A percentile compares a stretch with the other conserved stretches of the same genome.
These are phyloP conservation scores for Sminthurinus aureus DNA, from an alignment of 2,888 invertebrate species.

Conservation along the genomic window DNA sequence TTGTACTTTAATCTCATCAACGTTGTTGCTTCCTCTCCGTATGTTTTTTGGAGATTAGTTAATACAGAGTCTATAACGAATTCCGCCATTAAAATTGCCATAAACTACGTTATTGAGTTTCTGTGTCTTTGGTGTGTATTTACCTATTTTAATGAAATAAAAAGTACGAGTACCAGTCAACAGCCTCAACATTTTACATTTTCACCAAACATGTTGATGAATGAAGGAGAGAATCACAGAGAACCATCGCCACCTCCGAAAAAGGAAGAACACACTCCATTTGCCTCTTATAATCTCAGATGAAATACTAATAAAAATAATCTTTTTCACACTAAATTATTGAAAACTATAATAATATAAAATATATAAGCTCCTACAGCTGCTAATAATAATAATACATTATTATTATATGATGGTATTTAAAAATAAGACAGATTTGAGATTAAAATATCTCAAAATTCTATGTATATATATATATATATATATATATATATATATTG, in stretches of 20 bases:
- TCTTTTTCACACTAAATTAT: background rate
- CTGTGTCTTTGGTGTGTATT: slow-evolving; percentile 38
- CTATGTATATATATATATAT: no score
- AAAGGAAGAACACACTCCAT: slow-evolving; percentile 32
- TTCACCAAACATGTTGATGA: slow-evolving; percentile 31
- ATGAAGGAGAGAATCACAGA: slow-evolving; percentile 8
- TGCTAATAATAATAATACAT: no score
- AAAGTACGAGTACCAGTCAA: background rate
- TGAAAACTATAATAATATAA: no score
- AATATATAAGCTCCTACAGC: no score
- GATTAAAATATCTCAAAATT: no score
- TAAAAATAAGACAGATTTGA: no score
- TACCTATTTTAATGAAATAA: slow-evolving; percentile 24
- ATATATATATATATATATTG: no score
- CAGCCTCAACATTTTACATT: slow-evolving; percentile 20
- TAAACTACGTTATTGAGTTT: slow-evolving; percentile 27
- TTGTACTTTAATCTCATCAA: slow-evolving; percentile 29
- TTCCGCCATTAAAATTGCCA: slow-evolving; percentile 26
- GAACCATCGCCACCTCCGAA: slow-evolving; percentile 3
- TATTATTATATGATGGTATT: no score
- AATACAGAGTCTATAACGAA: slow-evolving; percentile 27
- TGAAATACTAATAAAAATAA: slow-evolving; percentile 8
- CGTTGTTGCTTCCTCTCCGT: slow-evolving; percentile 22
- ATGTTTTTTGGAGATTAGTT: slow-evolving; percentile 32
- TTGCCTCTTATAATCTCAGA: slow-evolving; percentile 37